A percentile compares a stretch with the other conserved stretches of the same genome.
phyloP scores from a whole-genome alignment of 92 coral and sea anemone species.

The Muricea muricata region DNA sequence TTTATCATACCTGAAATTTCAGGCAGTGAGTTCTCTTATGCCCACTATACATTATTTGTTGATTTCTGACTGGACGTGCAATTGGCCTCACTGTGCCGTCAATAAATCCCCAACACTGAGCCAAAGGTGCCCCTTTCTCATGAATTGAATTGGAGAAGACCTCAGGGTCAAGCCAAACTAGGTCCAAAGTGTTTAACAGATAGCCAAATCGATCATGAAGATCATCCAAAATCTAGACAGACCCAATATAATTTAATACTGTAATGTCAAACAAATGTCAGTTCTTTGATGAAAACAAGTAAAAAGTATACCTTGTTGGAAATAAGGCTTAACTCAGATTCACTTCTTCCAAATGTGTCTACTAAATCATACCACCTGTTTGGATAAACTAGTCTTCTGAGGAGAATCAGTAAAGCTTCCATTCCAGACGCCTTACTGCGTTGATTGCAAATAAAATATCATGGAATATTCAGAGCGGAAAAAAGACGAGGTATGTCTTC shows the following conservation, averaged over 20 bases:
- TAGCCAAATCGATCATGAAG: slow-evolving; percentile 53
- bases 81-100: slow-evolving; percentile 70
- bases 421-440: slow-evolving; percentile 60
- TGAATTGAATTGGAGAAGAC: slow-evolving; percentile 52
- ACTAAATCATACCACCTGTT: slow-evolving; percentile 61
- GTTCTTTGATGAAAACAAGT: too few relatives aligned
- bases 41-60: slow-evolving; percentile 69
- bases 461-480: slow-evolving; percentile 62
- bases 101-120: too few relatives aligned
- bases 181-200: slow-evolving; percentile 57
- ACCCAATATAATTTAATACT: too few relatives aligned
- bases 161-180: slow-evolving; percentile 65
- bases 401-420: slow-evolving; percentile 54
- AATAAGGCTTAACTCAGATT: slow-evolving; percentile 58
- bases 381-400: slow-evolving; percentile 52
- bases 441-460: slow-evolving; percentile 60
- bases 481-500: slow-evolving; percentile 59
- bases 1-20: slow-evolving; percentile 59
- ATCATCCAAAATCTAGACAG: slow-evolving; percentile 58
- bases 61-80: slow-evolving; percentile 67
- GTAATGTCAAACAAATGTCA: too few relatives aligned
- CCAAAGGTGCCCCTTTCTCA: slow-evolving; percentile 64
- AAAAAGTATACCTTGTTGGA: slow-evolving; percentile 45
- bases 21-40: slow-evolving; percentile 70
- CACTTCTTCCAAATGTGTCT: slow-evolving; percentile 48